phyloP scores from a whole-genome alignment of 2,888 invertebrate species.

The Aspidapion aeneum region DNA sequence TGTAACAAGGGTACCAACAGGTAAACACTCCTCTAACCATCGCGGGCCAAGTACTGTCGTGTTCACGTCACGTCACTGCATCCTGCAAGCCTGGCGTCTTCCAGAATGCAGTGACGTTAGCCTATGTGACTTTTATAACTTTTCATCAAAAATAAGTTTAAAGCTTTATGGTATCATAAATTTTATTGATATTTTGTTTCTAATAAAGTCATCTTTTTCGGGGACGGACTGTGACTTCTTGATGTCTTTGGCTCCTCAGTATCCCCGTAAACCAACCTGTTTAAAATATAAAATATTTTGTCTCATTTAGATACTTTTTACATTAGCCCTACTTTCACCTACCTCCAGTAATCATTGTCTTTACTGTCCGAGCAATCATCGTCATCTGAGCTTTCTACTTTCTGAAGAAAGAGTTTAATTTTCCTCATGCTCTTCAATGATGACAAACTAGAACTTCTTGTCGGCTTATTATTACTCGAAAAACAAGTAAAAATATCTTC shows the following conservation, averaged over 20 bases:
- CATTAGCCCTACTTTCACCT: slow-evolving; percentile 28
- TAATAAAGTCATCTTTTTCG: slow-evolving; percentile 41
- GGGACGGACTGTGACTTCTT: slow-evolving; percentile 25
- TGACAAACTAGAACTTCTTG: slow-evolving; percentile 47
- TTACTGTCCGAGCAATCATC: slow-evolving; percentile 46
- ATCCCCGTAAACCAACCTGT: slow-evolving; percentile 38
- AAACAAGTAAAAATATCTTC: slow-evolving; percentile 44
- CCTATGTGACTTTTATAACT: too few relatives aligned
- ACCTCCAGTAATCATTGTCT: slow-evolving; percentile 36
- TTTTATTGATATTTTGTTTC: too few relatives aligned
- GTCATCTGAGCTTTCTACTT: slow-evolving; percentile 47
- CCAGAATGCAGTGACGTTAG: too few relatives aligned
- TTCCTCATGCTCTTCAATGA: slow-evolving; percentile 49
- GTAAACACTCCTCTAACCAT: too few relatives aligned
- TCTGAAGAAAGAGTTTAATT: slow-evolving; percentile 48
- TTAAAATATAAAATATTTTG: too few relatives aligned
- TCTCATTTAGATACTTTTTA: background rate
- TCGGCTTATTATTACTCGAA: slow-evolving; percentile 41
- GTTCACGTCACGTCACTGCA: too few relatives aligned
- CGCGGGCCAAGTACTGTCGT: too few relatives aligned
- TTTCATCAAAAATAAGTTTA: too few relatives aligned
- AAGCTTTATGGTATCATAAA: too few relatives aligned
- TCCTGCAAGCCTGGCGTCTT: too few relatives aligned
- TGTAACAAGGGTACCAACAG: too few relatives aligned
- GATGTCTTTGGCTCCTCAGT: slow-evolving; percentile 34